phyloP scores from a whole-genome alignment of 2,797 vertebrate genomes.

The Sebastes goodei region DNA sequence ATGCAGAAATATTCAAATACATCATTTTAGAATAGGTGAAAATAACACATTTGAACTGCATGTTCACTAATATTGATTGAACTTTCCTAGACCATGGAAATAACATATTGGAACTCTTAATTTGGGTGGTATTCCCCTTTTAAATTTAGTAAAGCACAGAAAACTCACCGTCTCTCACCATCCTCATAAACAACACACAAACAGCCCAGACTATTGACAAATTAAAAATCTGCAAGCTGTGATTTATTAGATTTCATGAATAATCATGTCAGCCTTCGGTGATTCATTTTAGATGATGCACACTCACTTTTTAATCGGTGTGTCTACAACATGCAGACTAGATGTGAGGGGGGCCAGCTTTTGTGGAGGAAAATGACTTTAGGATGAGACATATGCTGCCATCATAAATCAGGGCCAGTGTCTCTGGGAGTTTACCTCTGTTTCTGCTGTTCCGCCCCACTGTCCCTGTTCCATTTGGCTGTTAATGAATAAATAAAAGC shows the following conservation, averaged over 20 bases:
- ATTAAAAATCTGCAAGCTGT: neutral
- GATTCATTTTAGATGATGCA: constrained; percentile 24
- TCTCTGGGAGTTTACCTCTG: constrained; percentile 71
- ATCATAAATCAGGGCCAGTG: constrained; percentile 69
- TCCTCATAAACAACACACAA: constrained; percentile 18
- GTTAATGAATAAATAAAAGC: constrained; percentile 80
- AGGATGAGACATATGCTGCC: constrained; percentile 62
- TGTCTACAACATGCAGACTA: neutral
- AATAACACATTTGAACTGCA: too few relatives aligned
- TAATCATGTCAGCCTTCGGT: constrained; percentile 16
- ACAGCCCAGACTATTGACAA: constrained; percentile 9
- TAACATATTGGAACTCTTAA: too few relatives aligned
- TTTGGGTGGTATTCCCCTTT: neutral
- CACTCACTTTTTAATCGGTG: constrained; percentile 26
- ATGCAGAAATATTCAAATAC: too few relatives aligned
- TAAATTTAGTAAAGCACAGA: neutral
- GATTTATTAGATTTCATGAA: constrained; percentile 31
- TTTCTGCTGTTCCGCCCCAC: constrained; percentile 57
- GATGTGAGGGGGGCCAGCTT: constrained; percentile 16
- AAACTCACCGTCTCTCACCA: neutral
- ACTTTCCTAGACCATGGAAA: too few relatives aligned
- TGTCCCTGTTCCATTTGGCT: constrained; percentile 75
- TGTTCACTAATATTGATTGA: too few relatives aligned
- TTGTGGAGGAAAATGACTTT: constrained; percentile 20
- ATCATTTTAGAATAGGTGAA: too few relatives aligned